phyloP scores from a whole-genome alignment of 2,113 vertebrate genomes.

The Rhineura floridana region DNA sequence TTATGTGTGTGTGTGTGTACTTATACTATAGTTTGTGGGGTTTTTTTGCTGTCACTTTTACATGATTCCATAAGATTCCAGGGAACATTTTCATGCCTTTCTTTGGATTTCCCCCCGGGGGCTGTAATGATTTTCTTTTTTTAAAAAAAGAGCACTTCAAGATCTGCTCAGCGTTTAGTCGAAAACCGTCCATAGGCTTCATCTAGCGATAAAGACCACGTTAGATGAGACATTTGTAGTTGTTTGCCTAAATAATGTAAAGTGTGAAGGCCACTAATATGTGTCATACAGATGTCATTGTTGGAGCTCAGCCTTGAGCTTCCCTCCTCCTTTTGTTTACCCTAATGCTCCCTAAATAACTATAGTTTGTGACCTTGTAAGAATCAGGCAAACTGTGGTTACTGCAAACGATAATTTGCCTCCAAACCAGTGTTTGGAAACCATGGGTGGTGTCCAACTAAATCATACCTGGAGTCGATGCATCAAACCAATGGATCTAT shows the following conservation, averaged over 20 bases:
- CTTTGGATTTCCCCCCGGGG: not conserved
- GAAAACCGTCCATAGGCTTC: not conserved
- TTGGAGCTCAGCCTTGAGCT: not conserved
- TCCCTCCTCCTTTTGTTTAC: not conserved
- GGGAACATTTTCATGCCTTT: not conserved
- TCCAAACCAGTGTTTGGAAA: not conserved
- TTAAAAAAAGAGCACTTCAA: not conserved
- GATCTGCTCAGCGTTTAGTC: not conserved
- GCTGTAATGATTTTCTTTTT: not conserved
- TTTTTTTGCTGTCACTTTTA: constrained; percentile 41
- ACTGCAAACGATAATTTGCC: not conserved
- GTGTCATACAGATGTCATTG: not conserved
- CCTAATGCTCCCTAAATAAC: not conserved
- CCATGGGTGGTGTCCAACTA: not conserved
- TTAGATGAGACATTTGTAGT: not conserved
- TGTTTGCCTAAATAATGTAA: not conserved
- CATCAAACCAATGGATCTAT: no score
- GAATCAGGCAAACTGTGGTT: not conserved
- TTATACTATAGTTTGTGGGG: constrained; percentile 7
- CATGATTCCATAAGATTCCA: constrained; percentile 20
- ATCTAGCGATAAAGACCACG: not conserved
- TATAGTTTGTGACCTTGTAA: not conserved
- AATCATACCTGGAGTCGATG: no score
- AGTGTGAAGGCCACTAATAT: not conserved
- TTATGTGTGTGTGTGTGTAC: not conserved